These are phyloP conservation scores for Tachysurus vachellii DNA, from an alignment of 2,113 vertebrate species.

Conservation along the genomic window DNA sequence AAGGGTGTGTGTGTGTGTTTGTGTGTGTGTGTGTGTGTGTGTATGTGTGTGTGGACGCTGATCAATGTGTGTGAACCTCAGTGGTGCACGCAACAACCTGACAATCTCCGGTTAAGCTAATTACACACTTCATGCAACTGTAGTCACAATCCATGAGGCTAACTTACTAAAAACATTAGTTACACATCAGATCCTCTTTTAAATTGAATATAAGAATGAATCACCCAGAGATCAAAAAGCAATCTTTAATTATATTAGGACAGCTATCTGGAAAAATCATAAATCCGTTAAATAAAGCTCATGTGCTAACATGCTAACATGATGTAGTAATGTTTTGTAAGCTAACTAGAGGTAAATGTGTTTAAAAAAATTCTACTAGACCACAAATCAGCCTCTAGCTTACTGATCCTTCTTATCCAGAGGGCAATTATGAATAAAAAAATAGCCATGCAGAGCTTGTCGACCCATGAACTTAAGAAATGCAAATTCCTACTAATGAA, in stretches of 20 bases:
- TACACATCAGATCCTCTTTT: neutral
- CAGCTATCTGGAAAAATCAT: neutral
- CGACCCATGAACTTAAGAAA: neutral
- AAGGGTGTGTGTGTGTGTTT: neutral
- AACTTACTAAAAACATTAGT: neutral
- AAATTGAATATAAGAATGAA: neutral
- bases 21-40: no score
- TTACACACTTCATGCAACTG: conserved; percentile 19
- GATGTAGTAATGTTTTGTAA: neutral
- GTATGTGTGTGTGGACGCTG: no score
- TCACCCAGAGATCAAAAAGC: neutral
- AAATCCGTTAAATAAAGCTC: neutral
- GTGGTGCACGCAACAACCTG: neutral
- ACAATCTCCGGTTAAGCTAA: conserved; percentile 2
- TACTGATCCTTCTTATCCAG: neutral
- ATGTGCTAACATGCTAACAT: neutral
- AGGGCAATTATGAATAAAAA: neutral
- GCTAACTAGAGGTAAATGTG: neutral
- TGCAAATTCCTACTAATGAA: neutral
- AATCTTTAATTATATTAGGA: neutral
- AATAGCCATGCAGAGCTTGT: neutral
- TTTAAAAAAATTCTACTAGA: neutral
- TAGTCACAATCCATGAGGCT: neutral
- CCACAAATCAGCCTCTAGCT: neutral
- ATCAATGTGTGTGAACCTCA: neutral